These are phyloP conservation scores for Rachycentron canadum DNA, from an alignment of 2,797 vertebrate genomes.

Conservation along the genomic window DNA sequence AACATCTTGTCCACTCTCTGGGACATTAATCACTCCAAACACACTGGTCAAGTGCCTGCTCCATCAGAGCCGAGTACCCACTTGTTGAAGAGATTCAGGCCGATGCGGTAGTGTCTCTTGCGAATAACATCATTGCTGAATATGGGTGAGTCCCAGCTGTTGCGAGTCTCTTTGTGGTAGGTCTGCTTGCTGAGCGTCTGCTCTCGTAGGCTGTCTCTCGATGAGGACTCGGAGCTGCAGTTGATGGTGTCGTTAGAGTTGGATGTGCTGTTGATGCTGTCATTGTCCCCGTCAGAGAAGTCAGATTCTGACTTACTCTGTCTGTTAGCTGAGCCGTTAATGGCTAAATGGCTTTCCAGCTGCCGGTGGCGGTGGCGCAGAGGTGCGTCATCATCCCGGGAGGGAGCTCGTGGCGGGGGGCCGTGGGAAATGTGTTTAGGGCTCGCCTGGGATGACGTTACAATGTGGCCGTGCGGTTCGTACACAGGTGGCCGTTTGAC, in stretches of 20 bases:
- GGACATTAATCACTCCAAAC: constrained; percentile 14
- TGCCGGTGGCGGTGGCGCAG: constrained; percentile 89
- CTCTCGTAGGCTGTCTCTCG: constrained; percentile 94
- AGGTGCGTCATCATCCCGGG: constrained; percentile 90
- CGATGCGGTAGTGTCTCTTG: constrained; percentile 97
- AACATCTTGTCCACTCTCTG: constrained; percentile 6
- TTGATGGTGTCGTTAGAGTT: constrained; percentile 99
- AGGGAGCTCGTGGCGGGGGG: constrained; percentile 86
- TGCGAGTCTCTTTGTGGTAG: constrained; percentile 97
- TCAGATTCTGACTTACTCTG: constrained; percentile 97
- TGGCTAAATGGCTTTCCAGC: constrained; percentile 92
- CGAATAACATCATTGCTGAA: constrained; percentile 97
- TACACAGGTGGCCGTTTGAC: constrained; percentile 89
- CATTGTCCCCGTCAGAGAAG: constrained; percentile 97
- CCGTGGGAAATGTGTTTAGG: constrained; percentile 92
- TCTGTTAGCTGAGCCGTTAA: constrained; percentile 93
- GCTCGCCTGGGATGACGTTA: constrained; percentile 87
- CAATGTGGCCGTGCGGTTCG: constrained; percentile 85
- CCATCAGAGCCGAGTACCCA: constrained; percentile 81
- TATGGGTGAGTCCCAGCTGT: constrained; percentile 99
- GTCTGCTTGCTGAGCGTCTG: constrained; percentile 97
- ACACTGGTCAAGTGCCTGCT: constrained; percentile 23
- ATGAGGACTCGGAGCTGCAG: constrained; percentile 97
- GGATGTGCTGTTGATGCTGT: constrained; percentile 98
- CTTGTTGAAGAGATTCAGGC: constrained; percentile 99